Percentiles rank a stretch among this genome's conserved stretches.
Conservation (phyloP, 2,797 vertebrate species). For the Euthynnus affinis region DNA sequence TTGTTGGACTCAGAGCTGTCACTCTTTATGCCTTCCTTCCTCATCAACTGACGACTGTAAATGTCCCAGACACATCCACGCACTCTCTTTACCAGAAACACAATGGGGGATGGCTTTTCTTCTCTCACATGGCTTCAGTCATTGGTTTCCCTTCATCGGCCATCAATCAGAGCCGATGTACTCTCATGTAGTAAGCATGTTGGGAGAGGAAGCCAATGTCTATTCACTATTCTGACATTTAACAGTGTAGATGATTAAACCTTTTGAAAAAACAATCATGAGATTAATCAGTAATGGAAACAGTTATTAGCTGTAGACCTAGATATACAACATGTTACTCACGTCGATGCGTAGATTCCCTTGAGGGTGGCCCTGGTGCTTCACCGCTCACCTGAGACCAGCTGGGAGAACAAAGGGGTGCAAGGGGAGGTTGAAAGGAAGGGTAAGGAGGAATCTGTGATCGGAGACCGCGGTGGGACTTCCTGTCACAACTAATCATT, state of each 20-base stretch:
- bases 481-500: conserved; percentile 51
- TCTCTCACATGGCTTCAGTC: too few relatives aligned
- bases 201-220: neutral
- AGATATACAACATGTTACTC: neutral
- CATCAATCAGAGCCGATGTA: neutral
- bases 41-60: conserved; percentile 11
- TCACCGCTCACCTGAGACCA: conserved; percentile 23
- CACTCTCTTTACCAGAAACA: neutral
- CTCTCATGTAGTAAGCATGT: neutral
- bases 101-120: neutral
- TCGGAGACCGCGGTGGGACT: conserved; percentile 34
- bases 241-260: too few relatives aligned
- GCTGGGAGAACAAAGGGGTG: conserved; percentile 1
- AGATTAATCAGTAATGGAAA: too few relatives aligned
- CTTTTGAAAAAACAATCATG: too few relatives aligned
- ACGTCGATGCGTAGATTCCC: neutral
- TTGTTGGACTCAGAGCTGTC: conserved; percentile 46
- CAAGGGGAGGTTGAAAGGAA: conserved; percentile 11
- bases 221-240: too few relatives aligned
- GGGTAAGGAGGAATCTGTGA: conserved; percentile 30
- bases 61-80: neutral
- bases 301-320: too few relatives aligned
- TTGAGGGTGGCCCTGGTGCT: neutral
- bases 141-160: neutral
- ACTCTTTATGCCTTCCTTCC: conserved; percentile 24